These are phyloP conservation scores for Bubalus kerabau DNA, from an alignment of 2,113 vertebrate species.

Conservation along the genomic window DNA sequence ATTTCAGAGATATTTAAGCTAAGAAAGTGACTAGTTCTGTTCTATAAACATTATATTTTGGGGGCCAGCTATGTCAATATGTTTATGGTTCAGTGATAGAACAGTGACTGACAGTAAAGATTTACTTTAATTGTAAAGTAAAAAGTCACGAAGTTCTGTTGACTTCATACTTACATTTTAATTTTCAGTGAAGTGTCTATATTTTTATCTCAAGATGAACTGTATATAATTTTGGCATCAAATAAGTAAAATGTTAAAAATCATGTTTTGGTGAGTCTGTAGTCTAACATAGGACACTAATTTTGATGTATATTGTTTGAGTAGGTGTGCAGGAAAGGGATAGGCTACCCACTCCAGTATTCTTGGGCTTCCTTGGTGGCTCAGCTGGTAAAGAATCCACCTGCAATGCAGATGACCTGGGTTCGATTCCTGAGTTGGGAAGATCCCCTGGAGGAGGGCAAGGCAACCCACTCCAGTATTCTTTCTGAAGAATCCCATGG, in stretches of 20 bases:
- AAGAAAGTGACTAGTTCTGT: neutral
- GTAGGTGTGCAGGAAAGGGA: neutral
- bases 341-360: neutral
- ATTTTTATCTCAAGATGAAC: neutral
- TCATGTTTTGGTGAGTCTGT: neutral
- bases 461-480: neutral
- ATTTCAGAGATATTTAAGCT: neutral
- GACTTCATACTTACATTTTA: neutral
- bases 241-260: neutral
- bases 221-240: neutral
- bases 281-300: neutral
- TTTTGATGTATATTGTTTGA: neutral
- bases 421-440: neutral
- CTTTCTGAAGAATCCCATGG: neutral
- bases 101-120: neutral
- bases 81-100: neutral
- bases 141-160: neutral
- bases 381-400: neutral
- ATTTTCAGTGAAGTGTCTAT: neutral
- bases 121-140: neutral
- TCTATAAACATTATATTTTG: neutral
- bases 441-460: neutral
- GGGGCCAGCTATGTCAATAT: neutral
- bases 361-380: neutral
- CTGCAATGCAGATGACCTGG: neutral